phyloP scores from a whole-genome alignment of 2,797 vertebrate genomes.

The Vireo griseus region DNA sequence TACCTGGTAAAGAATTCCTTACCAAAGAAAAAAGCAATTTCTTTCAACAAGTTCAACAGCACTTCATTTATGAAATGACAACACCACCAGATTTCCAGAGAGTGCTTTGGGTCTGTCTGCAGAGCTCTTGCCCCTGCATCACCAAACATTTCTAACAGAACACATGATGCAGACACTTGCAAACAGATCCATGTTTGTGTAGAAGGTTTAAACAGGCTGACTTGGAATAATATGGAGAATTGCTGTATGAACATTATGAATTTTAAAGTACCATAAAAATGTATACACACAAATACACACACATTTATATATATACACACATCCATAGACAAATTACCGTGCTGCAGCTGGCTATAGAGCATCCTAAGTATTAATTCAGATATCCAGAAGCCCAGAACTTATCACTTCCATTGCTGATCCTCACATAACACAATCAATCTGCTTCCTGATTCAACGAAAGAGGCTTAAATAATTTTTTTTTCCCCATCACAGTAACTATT shows the following conservation, averaged over 20 bases:
- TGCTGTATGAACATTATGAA: not conserved
- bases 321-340: rapidly evolving
- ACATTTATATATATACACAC: rapidly evolving
- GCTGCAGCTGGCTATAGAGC: not conserved
- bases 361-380: not conserved
- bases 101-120: not conserved
- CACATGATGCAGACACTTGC: rapidly evolving
- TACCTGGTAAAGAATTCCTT: not conserved
- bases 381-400: not conserved
- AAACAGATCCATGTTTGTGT: not conserved
- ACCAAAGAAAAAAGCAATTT: not conserved
- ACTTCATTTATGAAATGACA: not conserved
- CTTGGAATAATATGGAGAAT: not conserved
- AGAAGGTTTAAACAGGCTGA: not conserved
- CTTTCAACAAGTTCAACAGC: not conserved
- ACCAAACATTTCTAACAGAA: rapidly evolving
- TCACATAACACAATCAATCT: not conserved
- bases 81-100: rapidly evolving
- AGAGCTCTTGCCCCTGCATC: not conserved
- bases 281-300: rapidly evolving
- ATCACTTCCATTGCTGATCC: not conserved
- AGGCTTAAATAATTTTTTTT: not conserved
- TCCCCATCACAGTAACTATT: not conserved
- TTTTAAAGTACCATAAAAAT: not conserved
- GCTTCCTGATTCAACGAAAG: not conserved